Base-by-base conservation (phyloP, 2,888 invertebrate species). In the Slavum lentiscoides region DNA sequence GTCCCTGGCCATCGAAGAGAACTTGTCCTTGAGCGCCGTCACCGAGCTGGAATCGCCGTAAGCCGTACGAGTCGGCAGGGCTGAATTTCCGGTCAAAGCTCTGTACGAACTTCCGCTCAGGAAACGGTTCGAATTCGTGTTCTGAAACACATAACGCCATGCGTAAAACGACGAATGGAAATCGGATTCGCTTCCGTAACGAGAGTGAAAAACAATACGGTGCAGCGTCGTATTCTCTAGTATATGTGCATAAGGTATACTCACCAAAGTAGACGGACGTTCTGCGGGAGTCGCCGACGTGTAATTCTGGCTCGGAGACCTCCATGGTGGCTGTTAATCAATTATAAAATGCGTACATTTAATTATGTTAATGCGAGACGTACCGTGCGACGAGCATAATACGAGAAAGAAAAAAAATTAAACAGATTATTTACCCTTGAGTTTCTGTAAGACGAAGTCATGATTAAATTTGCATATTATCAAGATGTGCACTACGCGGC, bases 91-190 rank as follows among this genome's bases (percentile, higher is more conserved):
- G 15, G 80, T 80, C 13, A 80, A 58, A 23, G 80, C 72, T n/a
- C 80, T 70, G 15, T 80, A 80, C 7, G 80, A 80, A 72, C 72
- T 80, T 6, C 80, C 80, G 55, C 80, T 80, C 43, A 80, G 55
- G 55, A 80, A 80, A 64, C 80, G 75, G 30, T 76, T 76, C 68
- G 75, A 59, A 68, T 58, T 76, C 30, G 75, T 76, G 9, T 58
- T 43, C 75, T 76, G 49, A 39, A 49, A 61, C 11, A 73, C 61
- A 73, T 13, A 74, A 43, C 49, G 13, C 9, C 8, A 21, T 21
- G n/a, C n/a, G n/a, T 15, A 17, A 17, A 30, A 19, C 30, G 4
- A 30, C 1, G 4, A 30, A 30, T 2, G 4, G 4, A 30, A 30
- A 30, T 2, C 30, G 4, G 4, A 2, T 2, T 30, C 30, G 30